These are phyloP conservation scores for Drosophila sturtevanti DNA, from an alignment of 1,140 invertebrate genomes.

Conservation along the genomic window DNA sequence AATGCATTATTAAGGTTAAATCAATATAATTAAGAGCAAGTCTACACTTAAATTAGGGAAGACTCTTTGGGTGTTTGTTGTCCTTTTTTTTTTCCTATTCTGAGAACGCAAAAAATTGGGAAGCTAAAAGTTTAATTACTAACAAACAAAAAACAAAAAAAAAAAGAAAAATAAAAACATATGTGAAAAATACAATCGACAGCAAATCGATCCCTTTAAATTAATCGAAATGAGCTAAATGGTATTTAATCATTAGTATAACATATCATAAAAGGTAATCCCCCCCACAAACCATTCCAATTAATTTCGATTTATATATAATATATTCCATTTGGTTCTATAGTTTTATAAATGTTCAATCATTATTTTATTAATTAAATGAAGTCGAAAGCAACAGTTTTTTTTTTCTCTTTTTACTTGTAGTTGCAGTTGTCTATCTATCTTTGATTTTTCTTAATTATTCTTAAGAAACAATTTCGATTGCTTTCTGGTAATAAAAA, in stretches of 20 bases:
- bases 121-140: slow-evolving; percentile 47
- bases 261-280: background rate
- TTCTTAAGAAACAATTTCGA: no score
- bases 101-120: slow-evolving; percentile 36
- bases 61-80: slow-evolving; percentile 68
- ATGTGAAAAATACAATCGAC: slow-evolving; percentile 27
- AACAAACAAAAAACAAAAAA: slow-evolving; percentile 14
- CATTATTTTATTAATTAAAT: no score
- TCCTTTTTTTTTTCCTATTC: slow-evolving; percentile 14
- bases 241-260: background rate
- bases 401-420: no score
- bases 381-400: no score
- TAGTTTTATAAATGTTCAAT: no score
- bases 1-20: background rate
- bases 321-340: no score
- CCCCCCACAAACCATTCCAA: background rate
- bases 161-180: slow-evolving; percentile 45
- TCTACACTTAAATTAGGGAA: slow-evolving; percentile 71
- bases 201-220: slow-evolving; percentile 10
- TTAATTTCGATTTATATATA: no score
- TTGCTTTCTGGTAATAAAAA: no score
- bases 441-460: no score
- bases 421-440: no score
- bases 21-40: background rate
- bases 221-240: slow-evolving; percentile 2